phyloP scores from a whole-genome alignment of 1,140 invertebrate species.

The Drosophila willistoni region DNA sequence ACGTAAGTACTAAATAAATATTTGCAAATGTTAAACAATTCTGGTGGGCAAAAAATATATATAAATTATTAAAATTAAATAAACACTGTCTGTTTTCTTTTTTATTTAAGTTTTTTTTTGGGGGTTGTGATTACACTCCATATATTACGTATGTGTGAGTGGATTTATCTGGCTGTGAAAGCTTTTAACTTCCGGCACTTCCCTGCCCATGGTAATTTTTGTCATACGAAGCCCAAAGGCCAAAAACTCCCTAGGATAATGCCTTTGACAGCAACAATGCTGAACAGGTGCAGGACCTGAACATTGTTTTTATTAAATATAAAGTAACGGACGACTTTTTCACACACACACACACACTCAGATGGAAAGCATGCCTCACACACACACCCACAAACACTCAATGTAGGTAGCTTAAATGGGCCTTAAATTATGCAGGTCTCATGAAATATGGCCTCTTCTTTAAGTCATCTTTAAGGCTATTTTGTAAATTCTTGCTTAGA shows the following conservation, averaged over 20 bases:
- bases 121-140: neutral
- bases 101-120: neutral
- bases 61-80: constrained; percentile 10
- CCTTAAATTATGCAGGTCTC: constrained; percentile 52
- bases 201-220: constrained; percentile 26
- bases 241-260: constrained; percentile 37
- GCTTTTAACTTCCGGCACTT: constrained; percentile 46
- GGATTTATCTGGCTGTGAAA: constrained; percentile 20
- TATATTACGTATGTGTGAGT: neutral
- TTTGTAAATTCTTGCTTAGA: constrained; percentile 1
- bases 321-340: constrained; percentile 51
- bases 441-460: constrained; percentile 30
- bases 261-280: constrained; percentile 48
- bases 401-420: constrained; percentile 24
- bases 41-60: neutral
- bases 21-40: constrained; percentile 11
- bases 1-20: constrained; percentile 32
- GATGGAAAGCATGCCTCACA: neutral
- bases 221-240: constrained; percentile 7
- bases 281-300: constrained; percentile 30
- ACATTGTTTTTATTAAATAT: constrained; percentile 75
- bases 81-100: neutral
- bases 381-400: neutral
- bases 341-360: constrained; percentile 9
- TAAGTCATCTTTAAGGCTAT: constrained; percentile 1